Evolutionary conservation across 2,888 invertebrate genomes (phyloP), one percentile per base, ranked within the genome.

Genomic region (Aethes cnicana): DNA sequence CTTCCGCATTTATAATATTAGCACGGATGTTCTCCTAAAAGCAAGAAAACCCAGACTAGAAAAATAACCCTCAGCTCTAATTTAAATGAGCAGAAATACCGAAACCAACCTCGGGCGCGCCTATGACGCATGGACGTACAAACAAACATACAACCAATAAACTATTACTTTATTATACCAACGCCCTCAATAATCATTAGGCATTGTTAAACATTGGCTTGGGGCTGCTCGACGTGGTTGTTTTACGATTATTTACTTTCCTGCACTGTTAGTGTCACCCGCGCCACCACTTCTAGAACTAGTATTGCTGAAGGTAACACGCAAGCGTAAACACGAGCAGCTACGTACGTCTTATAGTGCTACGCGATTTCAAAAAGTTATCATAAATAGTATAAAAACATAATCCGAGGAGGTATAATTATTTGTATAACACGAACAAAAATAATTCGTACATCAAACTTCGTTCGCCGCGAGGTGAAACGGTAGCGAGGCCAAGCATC

Each of bases 131-230:
- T 44, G 50, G 43, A 84, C 78, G 72, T 58, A 58, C 69, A 67
- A 54, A 69, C 81, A 81, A 83, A 83, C 83, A 84, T 66, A 68
- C 64, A 57, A 69, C 69, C 80, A 75, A 81, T 86, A 86, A 87
- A 84, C 69, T 82, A 84, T 81, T 77, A 84, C 75, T 84, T 84
- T 84, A 85, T 83, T 82, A 74, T 81, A 74, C 74, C 75, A 64
- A 72, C 81, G 77, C 84, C 85, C 80, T 75, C 69, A 66, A 70
- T 74, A 72, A 81, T 83, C 80, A 81, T 77, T 79, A 77, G 64
- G 65, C 47, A 35, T 50, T 59, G 63, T 62, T 69, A 74, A 74
- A 79, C 72, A 77, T 69, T 69, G 71, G 63, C 62, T 61, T 36
- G 62, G 66, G 30, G 32, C 28, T 16, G 30, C 23, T 21, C 36